Base-by-base conservation (phyloP, 2,797 vertebrate genomes). In the Natrix natrix region DNA sequence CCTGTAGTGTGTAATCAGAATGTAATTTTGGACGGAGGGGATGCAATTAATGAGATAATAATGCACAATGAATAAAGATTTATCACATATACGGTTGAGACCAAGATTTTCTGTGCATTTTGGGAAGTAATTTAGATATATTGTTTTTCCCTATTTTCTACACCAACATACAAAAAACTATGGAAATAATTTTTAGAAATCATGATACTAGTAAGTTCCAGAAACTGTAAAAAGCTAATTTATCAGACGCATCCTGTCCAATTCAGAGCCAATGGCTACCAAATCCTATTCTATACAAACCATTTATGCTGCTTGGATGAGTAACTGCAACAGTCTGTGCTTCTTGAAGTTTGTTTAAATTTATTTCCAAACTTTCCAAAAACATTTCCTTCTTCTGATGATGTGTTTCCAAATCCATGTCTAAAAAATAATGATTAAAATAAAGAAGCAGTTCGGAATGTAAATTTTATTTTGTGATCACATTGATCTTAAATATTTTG, bases 291-390 rank as follows among this genome's bases (percentile, higher is more conserved):
- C 54, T 60, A n/a, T 32, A 89, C 90, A 12, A 89, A 93, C 92
- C 90, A 86, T 56, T 66, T 22, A 17, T 32, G 7, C 59, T 63
- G 16, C 26, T 28, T 48, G 90, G 90, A 48, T 26, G 4, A 56
- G 22, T 16, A 63, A 32, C 32, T 56, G 32, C 69, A 63, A 56
- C 22, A n/a, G 7, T 55, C 37, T 91, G 48, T 22, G 48, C 57
- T 52, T 83, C 69, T 86, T 89, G n/a, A 90, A 91, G 59, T 17
- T 86, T 17, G 22, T 86, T 86, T 78, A 89, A 57, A 89, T 93
- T 93, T 63, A 20, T 16, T 24, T 91, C 69, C 90, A 93, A 63
- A 13, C 2, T 1, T 89, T 91, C 69, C 52, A 93, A 83, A 61
- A 91, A 56, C 59, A 83, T 22, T 13, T 26, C 55, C 89, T 91